Evolutionary conservation across 2,113 vertebrate genomes (phyloP).

Genomic region (Probosciger aterrimus): DNA sequence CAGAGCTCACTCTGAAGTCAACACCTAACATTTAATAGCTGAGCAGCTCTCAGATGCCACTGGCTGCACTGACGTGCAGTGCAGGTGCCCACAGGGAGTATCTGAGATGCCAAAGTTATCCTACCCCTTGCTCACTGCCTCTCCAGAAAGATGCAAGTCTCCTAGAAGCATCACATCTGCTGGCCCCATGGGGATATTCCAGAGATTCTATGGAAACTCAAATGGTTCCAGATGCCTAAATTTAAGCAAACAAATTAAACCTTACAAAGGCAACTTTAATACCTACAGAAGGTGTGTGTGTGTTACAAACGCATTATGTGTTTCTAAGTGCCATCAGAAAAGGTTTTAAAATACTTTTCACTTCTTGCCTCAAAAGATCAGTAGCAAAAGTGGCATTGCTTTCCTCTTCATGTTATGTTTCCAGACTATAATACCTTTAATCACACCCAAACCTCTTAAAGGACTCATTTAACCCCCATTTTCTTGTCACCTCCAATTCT

Average conservation of each 20-base stretch:
- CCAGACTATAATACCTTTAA: not conserved
- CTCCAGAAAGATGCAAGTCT: accelerated
- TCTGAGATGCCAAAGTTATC: not conserved
- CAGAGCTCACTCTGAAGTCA: not conserved
- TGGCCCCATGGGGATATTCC: accelerated
- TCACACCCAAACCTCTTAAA: not conserved
- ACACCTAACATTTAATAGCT: not conserved
- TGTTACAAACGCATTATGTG: not conserved
- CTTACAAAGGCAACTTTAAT: not conserved
- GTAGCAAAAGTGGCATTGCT: not conserved
- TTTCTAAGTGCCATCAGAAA: not conserved
- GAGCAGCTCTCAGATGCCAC: not conserved
- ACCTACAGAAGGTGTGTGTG: not conserved
- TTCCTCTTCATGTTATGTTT: not conserved
- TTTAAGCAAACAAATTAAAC: not conserved
- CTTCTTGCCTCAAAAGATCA: not conserved
- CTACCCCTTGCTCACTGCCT: accelerated
- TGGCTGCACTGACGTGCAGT: no score
- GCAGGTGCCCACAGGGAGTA: not conserved
- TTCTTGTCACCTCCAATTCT: not conserved
- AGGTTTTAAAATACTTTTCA: not conserved
- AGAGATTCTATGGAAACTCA: not conserved
- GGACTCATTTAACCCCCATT: not conserved
- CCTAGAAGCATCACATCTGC: not conserved
- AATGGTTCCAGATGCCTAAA: not conserved